Base-by-base conservation (phyloP, 2,113 vertebrate genomes). In the Pseudorasbora parva region DNA sequence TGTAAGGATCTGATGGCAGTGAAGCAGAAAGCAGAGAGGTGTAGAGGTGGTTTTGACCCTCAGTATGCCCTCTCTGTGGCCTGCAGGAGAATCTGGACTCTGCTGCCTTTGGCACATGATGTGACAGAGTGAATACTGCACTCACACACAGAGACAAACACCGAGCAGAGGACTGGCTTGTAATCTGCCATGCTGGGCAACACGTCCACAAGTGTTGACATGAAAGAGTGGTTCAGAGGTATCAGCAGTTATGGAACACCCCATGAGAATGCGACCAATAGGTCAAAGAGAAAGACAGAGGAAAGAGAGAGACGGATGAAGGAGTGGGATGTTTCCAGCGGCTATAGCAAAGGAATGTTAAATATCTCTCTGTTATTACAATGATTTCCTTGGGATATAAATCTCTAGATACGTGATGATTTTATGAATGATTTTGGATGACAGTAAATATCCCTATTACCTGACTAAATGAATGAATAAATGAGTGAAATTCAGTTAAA, bases 81-180 rank as follows among this genome's bases (percentile, higher is more conserved):
- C 80, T 4, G 3, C 41, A 41, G 51, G 27, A 80, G 80, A 79
- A 85, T 83, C 68, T 79, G 84, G 79, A 54, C n/a, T 78, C 69
- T 88, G 80, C 85, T 88, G 76, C 19, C 80, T 62, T 85, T 88
- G 85, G 85, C 83, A 79, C n/a, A 74, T 37, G 83, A 86, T 83
- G 82, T 86, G 60, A 56, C 69, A 78, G 57, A 78, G 72, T 64
- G 23, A 81, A 57, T 68, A 41, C 64, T 68, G 33, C 9, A 37
- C 64, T 68, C 37, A 49, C 56, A 75, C 81, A 79, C 41, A 33
- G 12, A 51, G 19, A 81, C 41, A 79, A 12, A 49, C 76, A 60
- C 21, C 43, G 51, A 8, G 41, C 33, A 43, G n/a, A 25, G 80
- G 33, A 84, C 45, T 21, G 23, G 72, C 17, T 75, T 33, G 17